These are phyloP conservation scores for Cyaniris semiargus DNA, from an alignment of 2,888 invertebrate genomes.

Conservation along the genomic window DNA sequence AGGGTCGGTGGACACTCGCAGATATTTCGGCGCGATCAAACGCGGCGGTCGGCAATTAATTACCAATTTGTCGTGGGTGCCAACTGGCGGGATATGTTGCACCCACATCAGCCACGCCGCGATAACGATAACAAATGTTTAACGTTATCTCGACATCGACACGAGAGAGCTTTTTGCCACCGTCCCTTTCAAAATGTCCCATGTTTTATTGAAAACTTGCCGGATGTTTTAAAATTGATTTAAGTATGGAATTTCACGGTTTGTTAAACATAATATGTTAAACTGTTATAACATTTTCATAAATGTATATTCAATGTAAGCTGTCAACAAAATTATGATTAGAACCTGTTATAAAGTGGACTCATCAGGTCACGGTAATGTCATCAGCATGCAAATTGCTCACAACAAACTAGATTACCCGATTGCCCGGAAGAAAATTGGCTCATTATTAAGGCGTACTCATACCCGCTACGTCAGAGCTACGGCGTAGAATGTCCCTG, in stretches of 20 bases:
- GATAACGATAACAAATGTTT: conserved; percentile 81
- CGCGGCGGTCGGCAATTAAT: conserved; percentile 74
- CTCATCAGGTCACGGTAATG: conserved; percentile 13
- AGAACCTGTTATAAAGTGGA: conserved; percentile 10
- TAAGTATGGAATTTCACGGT: neutral
- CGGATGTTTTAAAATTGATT: neutral
- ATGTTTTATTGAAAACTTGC: conserved; percentile 13
- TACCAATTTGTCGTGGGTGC: conserved; percentile 80
- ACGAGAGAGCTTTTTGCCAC: conserved; percentile 80
- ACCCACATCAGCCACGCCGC: conserved; percentile 78
- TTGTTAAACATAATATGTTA: neutral
- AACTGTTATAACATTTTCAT: neutral
- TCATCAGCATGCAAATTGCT: neutral
- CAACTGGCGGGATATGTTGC: conserved; percentile 72
- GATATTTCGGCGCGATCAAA: conserved; percentile 77
- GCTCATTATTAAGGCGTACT: neutral
- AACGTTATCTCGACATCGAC: conserved; percentile 79
- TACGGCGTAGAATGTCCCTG: neutral
- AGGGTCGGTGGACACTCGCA: conserved; percentile 62
- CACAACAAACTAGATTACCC: conserved; percentile 28
- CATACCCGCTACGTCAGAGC: neutral
- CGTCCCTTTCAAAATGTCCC: conserved; percentile 67
- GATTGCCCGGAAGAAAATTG: conserved; percentile 12
- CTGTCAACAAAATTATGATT: conserved; percentile 6
- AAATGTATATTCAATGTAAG: neutral